Percentiles rank a stretch among this genome's conserved stretches.
Evolutionary conservation across 92 coral and sea anemone genomes (phyloP).

Genomic region (Chrysogorgia sp.): DNA sequence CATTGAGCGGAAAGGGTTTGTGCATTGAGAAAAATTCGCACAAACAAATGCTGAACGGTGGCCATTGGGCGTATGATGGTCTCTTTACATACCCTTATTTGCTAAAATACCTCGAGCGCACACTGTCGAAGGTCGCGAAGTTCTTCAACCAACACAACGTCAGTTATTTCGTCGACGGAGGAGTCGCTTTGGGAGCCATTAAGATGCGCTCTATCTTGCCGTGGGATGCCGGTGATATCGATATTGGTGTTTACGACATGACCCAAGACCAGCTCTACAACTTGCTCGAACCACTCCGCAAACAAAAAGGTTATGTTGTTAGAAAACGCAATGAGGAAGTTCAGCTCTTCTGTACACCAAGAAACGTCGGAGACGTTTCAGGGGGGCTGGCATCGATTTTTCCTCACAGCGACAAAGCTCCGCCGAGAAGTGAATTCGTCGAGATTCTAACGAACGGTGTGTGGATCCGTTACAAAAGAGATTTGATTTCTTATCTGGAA

Average conservation of each 20-base stretch:
- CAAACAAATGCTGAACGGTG: slow-evolving; percentile 44
- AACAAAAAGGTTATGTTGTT: not conserved
- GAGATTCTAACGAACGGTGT: slow-evolving; percentile 50
- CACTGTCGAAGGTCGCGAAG: slow-evolving; percentile 4
- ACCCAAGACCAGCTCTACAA: not conserved
- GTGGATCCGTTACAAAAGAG: slow-evolving; percentile 43
- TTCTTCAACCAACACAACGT: slow-evolving; percentile 42
- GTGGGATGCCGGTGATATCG: slow-evolving; percentile 68
- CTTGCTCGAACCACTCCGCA: slow-evolving; percentile 5
- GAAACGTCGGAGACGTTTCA: not conserved
- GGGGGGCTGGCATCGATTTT: slow-evolving; percentile 45
- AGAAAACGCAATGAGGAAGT: not conserved
- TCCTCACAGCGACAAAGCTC: not conserved
- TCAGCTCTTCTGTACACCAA: slow-evolving; percentile 42
- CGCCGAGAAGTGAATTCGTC: slow-evolving; percentile 26
- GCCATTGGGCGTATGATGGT: slow-evolving; percentile 64
- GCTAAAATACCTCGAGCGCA: slow-evolving; percentile 12
- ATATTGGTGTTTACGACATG: slow-evolving; percentile 38
- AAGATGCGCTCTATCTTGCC: slow-evolving; percentile 57
- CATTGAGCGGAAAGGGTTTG: slow-evolving; percentile 36
- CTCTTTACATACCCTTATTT: slow-evolving; percentile 64
- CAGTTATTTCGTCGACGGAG: slow-evolving; percentile 23
- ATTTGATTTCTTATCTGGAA: slow-evolving; percentile 28
- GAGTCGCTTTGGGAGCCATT: slow-evolving; percentile 56
- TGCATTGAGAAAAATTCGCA: slow-evolving; percentile 48